Conservation (phyloP, 1,140 invertebrate genomes). For the Heliconius congener region DNA sequence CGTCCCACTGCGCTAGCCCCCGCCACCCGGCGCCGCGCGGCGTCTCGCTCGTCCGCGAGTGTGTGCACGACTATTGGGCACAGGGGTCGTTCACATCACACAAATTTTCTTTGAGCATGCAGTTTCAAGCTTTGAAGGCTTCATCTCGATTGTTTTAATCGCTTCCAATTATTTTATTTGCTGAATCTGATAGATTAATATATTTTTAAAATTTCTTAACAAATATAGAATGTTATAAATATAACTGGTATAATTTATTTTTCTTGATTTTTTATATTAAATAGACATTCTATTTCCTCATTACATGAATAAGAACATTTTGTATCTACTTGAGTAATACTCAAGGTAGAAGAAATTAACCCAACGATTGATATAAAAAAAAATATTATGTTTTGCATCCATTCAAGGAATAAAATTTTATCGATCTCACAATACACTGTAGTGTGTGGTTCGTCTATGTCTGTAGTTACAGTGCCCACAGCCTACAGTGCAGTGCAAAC, state of each 20-base stretch:
- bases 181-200: not conserved
- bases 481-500: constrained; percentile 76
- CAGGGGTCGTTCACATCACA: constrained; percentile 70
- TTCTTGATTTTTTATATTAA: too few relatives aligned
- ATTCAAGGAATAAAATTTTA: constrained; percentile 45
- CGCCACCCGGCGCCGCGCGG: constrained; percentile 58
- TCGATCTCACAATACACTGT: constrained; percentile 65
- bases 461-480: constrained; percentile 63
- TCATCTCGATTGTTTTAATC: not conserved
- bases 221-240: too few relatives aligned
- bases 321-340: too few relatives aligned
- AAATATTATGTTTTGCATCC: not conserved
- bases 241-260: too few relatives aligned
- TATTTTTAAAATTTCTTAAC: not conserved
- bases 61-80: constrained; percentile 72
- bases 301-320: too few relatives aligned
- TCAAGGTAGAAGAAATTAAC: not conserved
- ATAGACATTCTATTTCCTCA: too few relatives aligned
- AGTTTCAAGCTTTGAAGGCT: constrained; percentile 28
- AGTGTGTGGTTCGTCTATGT: constrained; percentile 62
- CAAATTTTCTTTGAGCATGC: constrained; percentile 63
- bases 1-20: constrained; percentile 61
- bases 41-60: constrained; percentile 52
- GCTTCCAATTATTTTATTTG: not conserved
- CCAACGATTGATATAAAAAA: not conserved